Conservation (phyloP, 2,797 vertebrate genomes). For the Allobates femoralis region DNA sequence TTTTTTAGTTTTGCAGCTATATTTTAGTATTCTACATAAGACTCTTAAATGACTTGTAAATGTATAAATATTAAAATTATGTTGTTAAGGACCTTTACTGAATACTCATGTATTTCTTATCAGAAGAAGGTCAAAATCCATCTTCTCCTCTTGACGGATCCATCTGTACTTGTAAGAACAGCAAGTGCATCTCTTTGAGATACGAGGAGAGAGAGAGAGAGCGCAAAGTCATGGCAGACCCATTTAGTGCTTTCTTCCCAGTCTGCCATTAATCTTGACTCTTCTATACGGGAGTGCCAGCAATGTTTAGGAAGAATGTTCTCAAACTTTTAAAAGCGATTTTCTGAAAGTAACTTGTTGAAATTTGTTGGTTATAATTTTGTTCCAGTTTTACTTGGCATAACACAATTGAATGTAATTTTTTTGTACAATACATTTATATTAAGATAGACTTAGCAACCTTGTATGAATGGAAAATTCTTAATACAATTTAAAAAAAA, state of each 20-base stretch:
- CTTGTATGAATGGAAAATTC: neutral
- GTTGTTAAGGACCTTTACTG: conserved; percentile 43
- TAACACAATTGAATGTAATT: conserved; percentile 21
- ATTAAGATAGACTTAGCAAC: neutral
- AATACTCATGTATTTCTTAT: conserved; percentile 60
- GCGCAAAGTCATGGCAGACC: conserved; percentile 61
- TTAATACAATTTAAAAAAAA: neutral
- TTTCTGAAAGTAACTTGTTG: conserved; percentile 46
- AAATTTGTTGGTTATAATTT: conserved; percentile 33
- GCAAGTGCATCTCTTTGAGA: conserved; percentile 66
- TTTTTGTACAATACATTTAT: conserved; percentile 3
- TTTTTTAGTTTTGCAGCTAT: conserved; percentile 23
- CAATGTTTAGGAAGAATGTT: conserved; percentile 64
- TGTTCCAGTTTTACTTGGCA: conserved; percentile 37
- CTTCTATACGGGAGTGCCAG: conserved; percentile 51
- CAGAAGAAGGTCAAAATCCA: conserved; percentile 59
- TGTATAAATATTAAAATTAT: conserved; percentile 55
- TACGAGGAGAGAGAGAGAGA: conserved; percentile 66
- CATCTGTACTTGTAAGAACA: conserved; percentile 66
- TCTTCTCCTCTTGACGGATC: conserved; percentile 63
- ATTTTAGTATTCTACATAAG: conserved; percentile 5
- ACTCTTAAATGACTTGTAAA: conserved; percentile 28
- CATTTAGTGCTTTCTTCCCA: conserved; percentile 63
- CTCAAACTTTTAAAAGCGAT: conserved; percentile 62
- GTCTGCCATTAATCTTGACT: conserved; percentile 63